Evolutionary conservation across 1,140 invertebrate genomes (phyloP).

Genomic region (Matsumurasca onukii): DNA sequence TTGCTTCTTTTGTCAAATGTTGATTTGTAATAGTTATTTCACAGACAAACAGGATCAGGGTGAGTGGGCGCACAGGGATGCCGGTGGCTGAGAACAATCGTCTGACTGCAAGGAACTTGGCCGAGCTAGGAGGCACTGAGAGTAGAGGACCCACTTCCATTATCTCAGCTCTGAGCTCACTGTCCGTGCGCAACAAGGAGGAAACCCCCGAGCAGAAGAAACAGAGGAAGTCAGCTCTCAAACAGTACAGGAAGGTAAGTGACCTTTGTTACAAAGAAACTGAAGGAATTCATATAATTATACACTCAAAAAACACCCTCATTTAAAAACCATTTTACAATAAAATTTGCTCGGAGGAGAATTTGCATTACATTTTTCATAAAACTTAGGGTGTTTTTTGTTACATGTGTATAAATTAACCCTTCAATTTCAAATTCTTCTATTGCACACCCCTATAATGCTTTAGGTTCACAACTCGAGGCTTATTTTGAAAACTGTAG

Average conservation of each 20-base stretch:
- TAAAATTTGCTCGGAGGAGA: not conserved
- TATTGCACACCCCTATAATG: no score
- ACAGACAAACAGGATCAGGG: constrained; percentile 57
- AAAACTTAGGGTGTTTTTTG: constrained; percentile 24
- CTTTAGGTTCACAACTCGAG: no score
- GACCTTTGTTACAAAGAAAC: not conserved
- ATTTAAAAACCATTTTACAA: not conserved
- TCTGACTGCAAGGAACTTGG: constrained; percentile 67
- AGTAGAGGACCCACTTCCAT: constrained; percentile 64
- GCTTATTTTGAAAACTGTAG: no score
- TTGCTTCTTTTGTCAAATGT: no score
- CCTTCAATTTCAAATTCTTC: no score
- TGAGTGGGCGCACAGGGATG: constrained; percentile 70
- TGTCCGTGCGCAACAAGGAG: constrained; percentile 74
- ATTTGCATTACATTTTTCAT: constrained; percentile 26
- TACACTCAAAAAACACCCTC: not conserved
- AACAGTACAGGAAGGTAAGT: constrained; percentile 71
- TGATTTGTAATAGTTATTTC: not conserved
- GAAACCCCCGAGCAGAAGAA: constrained; percentile 82
- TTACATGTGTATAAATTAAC: no score
- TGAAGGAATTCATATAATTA: not conserved
- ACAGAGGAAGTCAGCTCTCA: constrained; percentile 77
- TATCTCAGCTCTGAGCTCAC: constrained; percentile 64
- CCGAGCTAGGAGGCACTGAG: constrained; percentile 59
- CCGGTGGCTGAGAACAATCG: constrained; percentile 61